Conservation (phyloP, 2,113 vertebrate genomes). For the Tor tambroides region DNA sequence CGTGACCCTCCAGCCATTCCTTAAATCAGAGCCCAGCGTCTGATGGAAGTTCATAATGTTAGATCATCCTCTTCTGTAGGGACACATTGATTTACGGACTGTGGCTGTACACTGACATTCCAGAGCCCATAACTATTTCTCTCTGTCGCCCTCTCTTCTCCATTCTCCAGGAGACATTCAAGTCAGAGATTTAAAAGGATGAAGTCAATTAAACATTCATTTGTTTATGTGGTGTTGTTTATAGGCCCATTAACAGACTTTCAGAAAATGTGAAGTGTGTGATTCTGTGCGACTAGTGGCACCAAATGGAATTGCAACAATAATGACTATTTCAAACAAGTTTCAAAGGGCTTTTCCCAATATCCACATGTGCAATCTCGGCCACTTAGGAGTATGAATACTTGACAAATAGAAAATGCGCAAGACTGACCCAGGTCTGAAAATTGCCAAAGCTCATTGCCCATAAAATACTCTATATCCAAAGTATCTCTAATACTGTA, state of each 20-base stretch:
- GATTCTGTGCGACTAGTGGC: not conserved
- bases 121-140: not conserved
- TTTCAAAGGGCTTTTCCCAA: too few species aligned
- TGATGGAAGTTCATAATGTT: constrained; percentile 59
- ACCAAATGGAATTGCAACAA: not conserved
- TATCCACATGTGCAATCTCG: too few species aligned
- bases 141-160: not conserved
- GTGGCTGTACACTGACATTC: constrained; percentile 59
- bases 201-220: not conserved
- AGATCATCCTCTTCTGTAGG: constrained; percentile 62
- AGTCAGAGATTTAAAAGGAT: not conserved
- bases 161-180: not conserved
- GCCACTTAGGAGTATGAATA: too few species aligned
- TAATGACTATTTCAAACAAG: too few species aligned
- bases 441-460: too few species aligned
- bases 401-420: too few species aligned
- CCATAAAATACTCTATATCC: too few species aligned
- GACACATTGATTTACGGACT: constrained; percentile 66
- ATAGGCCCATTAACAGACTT: not conserved
- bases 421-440: too few species aligned
- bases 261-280: not conserved
- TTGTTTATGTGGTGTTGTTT: not conserved
- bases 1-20: constrained; percentile 67
- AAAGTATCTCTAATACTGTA: too few species aligned
- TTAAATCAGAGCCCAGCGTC: constrained; percentile 64